phyloP scores from a whole-genome alignment of 2,797 vertebrate genomes.

The Manis crassicaudata region DNA sequence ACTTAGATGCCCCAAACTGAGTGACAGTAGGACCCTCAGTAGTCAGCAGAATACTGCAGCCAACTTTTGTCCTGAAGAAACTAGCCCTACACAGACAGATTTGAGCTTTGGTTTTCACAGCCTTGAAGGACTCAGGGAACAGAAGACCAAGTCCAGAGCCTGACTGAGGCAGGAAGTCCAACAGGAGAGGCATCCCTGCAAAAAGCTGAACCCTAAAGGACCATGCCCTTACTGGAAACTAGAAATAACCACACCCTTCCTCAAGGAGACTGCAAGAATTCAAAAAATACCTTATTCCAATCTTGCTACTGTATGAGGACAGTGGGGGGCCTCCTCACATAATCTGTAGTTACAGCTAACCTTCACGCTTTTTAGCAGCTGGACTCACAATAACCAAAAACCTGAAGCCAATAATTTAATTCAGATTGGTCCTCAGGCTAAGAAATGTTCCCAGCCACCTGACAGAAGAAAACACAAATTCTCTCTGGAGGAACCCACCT shows the following conservation, averaged over 20 bases:
- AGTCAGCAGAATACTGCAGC: not conserved
- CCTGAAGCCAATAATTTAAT: not conserved
- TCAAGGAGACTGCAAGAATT: not conserved
- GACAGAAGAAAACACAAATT: not conserved
- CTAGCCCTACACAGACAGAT: not conserved
- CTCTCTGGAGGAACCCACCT: not conserved
- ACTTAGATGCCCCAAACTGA: not conserved
- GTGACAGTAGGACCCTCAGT: not conserved
- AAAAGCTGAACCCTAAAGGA: not conserved
- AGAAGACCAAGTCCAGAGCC: not conserved
- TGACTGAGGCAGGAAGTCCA: not conserved
- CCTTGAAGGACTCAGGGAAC: not conserved
- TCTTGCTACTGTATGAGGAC: not conserved
- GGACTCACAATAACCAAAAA: not conserved
- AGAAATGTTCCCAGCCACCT: not conserved
- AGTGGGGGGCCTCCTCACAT: not conserved
- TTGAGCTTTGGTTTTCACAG: not conserved
- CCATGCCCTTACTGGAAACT: not conserved
- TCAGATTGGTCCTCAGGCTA: not conserved
- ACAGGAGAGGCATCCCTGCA: not conserved
- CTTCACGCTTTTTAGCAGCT: not conserved
- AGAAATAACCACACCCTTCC: not conserved
- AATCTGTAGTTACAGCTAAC: not conserved
- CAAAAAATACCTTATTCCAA: not conserved
- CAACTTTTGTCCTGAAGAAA: not conserved